phyloP scores from a whole-genome alignment of 2,113 vertebrate species.

The Heterocephalus glaber region DNA sequence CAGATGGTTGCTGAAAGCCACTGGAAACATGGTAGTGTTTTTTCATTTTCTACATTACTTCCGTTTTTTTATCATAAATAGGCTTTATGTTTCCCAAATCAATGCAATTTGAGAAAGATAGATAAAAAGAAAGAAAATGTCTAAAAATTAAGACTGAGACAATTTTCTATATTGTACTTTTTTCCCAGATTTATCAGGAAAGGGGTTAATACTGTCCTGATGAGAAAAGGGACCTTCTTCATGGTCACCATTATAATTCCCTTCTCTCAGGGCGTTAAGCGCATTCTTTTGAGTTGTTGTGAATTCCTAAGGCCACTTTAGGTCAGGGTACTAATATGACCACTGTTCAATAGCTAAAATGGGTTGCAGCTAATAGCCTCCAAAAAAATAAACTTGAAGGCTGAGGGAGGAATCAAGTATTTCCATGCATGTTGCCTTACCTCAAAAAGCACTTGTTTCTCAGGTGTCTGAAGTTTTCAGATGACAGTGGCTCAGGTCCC shows the following conservation, averaged over 20 bases:
- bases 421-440: neutral
- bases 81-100: neutral
- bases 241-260: neutral
- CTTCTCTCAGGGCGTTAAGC: neutral
- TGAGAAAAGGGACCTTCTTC: too few species aligned
- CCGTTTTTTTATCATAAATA: neutral
- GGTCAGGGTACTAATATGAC: too few species aligned
- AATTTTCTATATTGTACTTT: neutral
- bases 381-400: neutral
- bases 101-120: neutral
- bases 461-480: neutral
- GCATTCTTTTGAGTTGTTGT: neutral
- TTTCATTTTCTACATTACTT: neutral
- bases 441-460: neutral
- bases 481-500: fast-evolving
- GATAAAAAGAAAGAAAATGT: neutral
- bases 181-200: neutral
- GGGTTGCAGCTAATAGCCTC: neutral
- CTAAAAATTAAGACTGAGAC: neutral
- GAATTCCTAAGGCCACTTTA: neutral
- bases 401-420: neutral
- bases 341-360: neutral
- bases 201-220: neutral
- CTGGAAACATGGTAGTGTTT: neutral
- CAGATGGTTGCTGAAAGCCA: neutral